A percentile compares a stretch with the other conserved stretches of the same genome.
These are phyloP conservation scores for Prinia subflava DNA, from an alignment of 2,113 vertebrate species.

Conservation along the genomic window DNA sequence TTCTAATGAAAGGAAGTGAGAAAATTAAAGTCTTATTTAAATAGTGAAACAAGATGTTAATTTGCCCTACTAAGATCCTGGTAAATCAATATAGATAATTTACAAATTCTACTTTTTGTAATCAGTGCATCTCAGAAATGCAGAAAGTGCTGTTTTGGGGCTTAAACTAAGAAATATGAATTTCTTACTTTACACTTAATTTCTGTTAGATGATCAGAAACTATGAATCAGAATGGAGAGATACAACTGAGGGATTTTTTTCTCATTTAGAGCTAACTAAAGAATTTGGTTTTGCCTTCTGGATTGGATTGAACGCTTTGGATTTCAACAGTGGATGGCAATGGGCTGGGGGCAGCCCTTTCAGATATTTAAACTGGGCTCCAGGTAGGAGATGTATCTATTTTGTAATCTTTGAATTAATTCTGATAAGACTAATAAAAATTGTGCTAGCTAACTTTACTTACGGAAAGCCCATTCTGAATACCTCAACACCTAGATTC, in stretches of 20 bases:
- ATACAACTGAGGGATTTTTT: background rate
- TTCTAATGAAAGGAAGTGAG: background rate
- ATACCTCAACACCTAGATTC: background rate
- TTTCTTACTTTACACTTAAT: background rate
- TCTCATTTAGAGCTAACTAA: conserved; percentile 69
- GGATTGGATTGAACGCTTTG: conserved; percentile 88
- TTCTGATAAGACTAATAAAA: background rate
- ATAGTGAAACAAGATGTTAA: background rate
- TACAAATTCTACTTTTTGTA: background rate
- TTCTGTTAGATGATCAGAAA: background rate
- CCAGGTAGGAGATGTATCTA: conserved; percentile 75
- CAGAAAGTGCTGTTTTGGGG: background rate
- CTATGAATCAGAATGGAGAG: background rate
- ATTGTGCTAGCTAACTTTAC: background rate
- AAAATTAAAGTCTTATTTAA: background rate
- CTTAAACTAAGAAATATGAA: background rate
- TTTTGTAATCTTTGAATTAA: background rate
- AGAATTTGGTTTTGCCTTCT: conserved; percentile 69
- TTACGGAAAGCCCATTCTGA: background rate
- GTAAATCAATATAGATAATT: background rate
- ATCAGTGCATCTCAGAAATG: background rate
- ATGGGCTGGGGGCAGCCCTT: conserved; percentile 83
- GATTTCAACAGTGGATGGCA: conserved; percentile 87
- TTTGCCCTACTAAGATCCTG: background rate
- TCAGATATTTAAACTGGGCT: conserved; percentile 92